Percentiles rank a stretch among this genome's conserved stretches.
Conservation (phyloP, 2,797 vertebrate species). For the Enteromius treurensis region DNA sequence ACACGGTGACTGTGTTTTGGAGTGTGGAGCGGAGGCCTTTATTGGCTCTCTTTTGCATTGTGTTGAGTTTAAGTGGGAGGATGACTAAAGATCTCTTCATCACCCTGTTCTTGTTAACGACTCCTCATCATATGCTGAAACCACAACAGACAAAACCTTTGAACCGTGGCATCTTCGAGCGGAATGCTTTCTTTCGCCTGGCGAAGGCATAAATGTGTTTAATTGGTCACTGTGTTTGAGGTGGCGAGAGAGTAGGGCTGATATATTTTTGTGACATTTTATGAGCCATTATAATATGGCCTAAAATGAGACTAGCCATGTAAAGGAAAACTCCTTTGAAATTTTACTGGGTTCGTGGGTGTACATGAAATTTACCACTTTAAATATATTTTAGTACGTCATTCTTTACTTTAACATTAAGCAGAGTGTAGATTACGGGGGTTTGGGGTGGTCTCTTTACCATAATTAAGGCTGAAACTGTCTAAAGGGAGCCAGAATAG, state of each 20-base stretch:
- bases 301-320: constrained; percentile 4
- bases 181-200: constrained; percentile 35
- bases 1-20: constrained; percentile 52
- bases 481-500: constrained; percentile 7
- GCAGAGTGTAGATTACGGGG: constrained; percentile 10
- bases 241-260: constrained; percentile 63
- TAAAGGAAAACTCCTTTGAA: constrained; percentile 34
- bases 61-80: constrained; percentile 46
- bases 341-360: constrained; percentile 35
- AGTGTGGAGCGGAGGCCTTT: constrained; percentile 4
- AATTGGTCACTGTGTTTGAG: constrained; percentile 61
- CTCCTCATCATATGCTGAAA: constrained; percentile 66
- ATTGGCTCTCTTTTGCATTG: constrained; percentile 28
- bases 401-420: constrained; percentile 22
- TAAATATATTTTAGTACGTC: constrained; percentile 7
- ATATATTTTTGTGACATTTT: constrained; percentile 25
- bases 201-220: constrained; percentile 59
- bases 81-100: constrained; percentile 48
- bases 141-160: constrained; percentile 67
- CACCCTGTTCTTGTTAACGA: constrained; percentile 60
- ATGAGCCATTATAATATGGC: constrained; percentile 24
- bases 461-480: background rate
- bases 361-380: constrained; percentile 30
- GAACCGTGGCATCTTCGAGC: constrained; percentile 61
- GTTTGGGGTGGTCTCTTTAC: constrained; percentile 11